A percentile compares a stretch with the other conserved stretches of the same genome.
Conservation (phyloP, 2,888 invertebrate genomes). For the Drosophila pegasa region DNA sequence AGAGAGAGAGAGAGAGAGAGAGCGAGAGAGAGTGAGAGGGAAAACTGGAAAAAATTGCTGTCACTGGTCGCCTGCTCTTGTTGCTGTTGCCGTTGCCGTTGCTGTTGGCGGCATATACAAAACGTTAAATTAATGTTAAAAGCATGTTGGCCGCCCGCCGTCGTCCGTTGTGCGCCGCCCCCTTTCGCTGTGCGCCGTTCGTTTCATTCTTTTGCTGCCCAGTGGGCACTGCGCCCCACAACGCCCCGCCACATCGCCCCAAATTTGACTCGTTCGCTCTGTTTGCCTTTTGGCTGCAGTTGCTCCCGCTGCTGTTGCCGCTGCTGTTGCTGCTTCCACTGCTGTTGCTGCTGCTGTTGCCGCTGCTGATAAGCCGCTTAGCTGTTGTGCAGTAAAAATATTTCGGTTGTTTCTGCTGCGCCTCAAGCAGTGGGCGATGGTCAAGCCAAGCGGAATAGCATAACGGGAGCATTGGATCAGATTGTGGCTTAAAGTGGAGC, state of each 20-base stretch:
- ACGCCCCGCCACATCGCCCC: neutral
- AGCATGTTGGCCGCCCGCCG: conserved; percentile 42
- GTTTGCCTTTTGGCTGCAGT: conserved; percentile 60
- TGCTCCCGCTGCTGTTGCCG: conserved; percentile 28
- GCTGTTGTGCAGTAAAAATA: conserved; percentile 63
- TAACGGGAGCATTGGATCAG: conserved; percentile 43
- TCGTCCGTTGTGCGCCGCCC: conserved; percentile 9
- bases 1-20: neutral
- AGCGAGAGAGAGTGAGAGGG: neutral
- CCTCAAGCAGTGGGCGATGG: conserved; percentile 46
- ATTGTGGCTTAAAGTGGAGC: conserved; percentile 26
- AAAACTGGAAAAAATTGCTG: conserved; percentile 21
- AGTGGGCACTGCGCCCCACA: conserved; percentile 17
- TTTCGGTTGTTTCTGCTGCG: conserved; percentile 40
- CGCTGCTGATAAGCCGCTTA: conserved; percentile 66
- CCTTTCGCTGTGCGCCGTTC: conserved; percentile 6
- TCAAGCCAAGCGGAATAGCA: conserved; percentile 33
- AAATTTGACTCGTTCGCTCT: conserved; percentile 23
- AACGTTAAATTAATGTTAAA: conserved; percentile 64
- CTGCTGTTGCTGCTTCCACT: neutral
- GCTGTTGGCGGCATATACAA: conserved; percentile 43
- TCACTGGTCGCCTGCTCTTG: conserved; percentile 19
- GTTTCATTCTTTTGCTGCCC: conserved; percentile 30
- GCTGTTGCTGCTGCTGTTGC: conserved; percentile 3
- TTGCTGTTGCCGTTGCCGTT: conserved; percentile 5